Evolutionary conservation across 2,888 invertebrate genomes (phyloP), one percentile per base, ranked within the genome.

Genomic region (Chesias legatella): DNA sequence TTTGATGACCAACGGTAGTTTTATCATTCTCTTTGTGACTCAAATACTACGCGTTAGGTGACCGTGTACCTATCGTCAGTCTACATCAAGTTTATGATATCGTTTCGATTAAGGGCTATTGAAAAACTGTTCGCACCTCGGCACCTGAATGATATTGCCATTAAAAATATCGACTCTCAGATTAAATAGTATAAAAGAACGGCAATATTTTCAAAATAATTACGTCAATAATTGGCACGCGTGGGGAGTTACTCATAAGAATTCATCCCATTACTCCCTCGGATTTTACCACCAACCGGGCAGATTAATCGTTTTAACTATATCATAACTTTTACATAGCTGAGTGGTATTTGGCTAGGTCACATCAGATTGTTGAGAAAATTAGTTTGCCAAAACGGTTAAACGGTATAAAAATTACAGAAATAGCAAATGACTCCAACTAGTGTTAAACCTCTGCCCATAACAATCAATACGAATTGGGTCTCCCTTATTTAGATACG

Each of bases 151-250:
- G 63, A 63, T 59, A 63, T 63, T 63, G 68, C 73, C 78, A 78
- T 79, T 77, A 81, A 79, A 80, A 73, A 79, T 17, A 17, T 17
- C 13, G 79, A 82, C 77, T 56, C 67, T 72, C 79, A 68, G 67
- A 57, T 77, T 79, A 79, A 85, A 83, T 79, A 80, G 75, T 69
- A 74, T 76, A 80, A 79, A 79, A 75, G 72, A 70, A 66, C 46
- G 67, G 73, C 73, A 76, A 85, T 86, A 86, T 82, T 81, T 88
- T 86, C 73, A 81, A 84, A 79, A 84, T 86, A 86, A 86, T 84
- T 81, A 83, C 85, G 77, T 77, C 82, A 83, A 88, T 88, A 88
- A 88, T 86, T 86, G 86, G 84, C 84, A 84, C 81, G 81, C 78
- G 73, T 75, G 72, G 53, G 63, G 63, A 67, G 59, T 51, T 35